Evolutionary conservation across 2,888 invertebrate genomes (phyloP).

Genomic region (Polia nebulosa): DNA sequence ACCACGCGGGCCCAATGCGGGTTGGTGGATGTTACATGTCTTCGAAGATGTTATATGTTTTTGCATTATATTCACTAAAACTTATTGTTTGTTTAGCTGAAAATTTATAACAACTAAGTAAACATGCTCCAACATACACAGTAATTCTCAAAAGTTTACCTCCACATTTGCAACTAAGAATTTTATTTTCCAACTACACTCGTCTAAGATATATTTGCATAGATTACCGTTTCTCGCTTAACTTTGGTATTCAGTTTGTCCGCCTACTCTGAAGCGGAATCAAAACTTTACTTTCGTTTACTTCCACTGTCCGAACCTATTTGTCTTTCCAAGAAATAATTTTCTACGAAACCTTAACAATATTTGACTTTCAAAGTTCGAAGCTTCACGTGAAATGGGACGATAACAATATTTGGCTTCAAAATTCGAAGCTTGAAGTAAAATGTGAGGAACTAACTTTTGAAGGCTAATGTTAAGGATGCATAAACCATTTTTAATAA

Average conservation of each 20-base stretch:
- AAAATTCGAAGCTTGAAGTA: not conserved
- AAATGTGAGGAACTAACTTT: not conserved
- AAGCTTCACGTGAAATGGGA: too few species aligned
- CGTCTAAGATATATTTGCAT: not conserved
- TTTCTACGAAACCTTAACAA: not conserved
- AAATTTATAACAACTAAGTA: too few species aligned
- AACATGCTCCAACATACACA: not conserved
- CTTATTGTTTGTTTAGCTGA: not conserved
- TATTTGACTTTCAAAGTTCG: slow-evolving; percentile 9
- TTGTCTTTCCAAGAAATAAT: not conserved
- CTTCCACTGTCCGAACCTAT: slow-evolving; percentile 1
- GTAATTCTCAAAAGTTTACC: not conserved
- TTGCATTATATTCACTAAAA: too few species aligned
- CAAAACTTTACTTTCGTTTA: not conserved
- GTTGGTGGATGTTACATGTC: too few species aligned
- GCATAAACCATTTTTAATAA: not conserved
- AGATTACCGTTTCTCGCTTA: not conserved
- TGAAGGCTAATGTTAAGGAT: not conserved
- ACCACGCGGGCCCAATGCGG: too few species aligned
- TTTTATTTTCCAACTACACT: not conserved
- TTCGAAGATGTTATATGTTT: too few species aligned
- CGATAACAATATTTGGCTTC: not conserved
- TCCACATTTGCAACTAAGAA: not conserved
- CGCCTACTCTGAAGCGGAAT: not conserved
- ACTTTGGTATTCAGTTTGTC: not conserved